phyloP scores from a whole-genome alignment of 2,888 invertebrate genomes.

The Netelia melanura region DNA sequence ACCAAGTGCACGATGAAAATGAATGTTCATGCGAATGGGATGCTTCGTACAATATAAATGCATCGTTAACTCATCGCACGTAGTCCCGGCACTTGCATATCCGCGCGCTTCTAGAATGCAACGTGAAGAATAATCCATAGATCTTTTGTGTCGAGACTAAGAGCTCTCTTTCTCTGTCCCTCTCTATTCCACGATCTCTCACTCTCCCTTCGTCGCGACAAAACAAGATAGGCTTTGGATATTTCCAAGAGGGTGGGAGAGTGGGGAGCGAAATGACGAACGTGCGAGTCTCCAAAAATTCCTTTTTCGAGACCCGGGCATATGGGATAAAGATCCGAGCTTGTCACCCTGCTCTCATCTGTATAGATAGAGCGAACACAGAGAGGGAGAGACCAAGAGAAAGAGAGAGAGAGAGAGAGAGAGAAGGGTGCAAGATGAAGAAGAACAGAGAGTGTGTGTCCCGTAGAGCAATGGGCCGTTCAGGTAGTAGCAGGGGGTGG shows the following conservation, averaged over 20 bases:
- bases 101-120: slow-evolving; percentile 59
- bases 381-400: slow-evolving; percentile 29
- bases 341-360: slow-evolving; percentile 70
- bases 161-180: background rate
- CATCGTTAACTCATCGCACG: slow-evolving; percentile 60
- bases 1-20: background rate
- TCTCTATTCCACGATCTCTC: no score
- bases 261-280: slow-evolving; percentile 41
- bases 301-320: slow-evolving; percentile 45
- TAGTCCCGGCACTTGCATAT: slow-evolving; percentile 45
- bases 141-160: slow-evolving; percentile 9
- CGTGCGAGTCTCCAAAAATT: slow-evolving; percentile 48
- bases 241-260: slow-evolving; percentile 18
- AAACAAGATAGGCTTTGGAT: background rate
- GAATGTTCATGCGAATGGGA: background rate
- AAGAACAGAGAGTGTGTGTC: slow-evolving; percentile 33
- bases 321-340: slow-evolving; percentile 71
- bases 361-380: slow-evolving; percentile 6
- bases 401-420: background rate
- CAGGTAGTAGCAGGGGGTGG: slow-evolving; percentile 71
- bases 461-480: slow-evolving; percentile 63
- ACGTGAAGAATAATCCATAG: slow-evolving; percentile 40
- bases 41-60: slow-evolving; percentile 3
- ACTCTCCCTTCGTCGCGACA: slow-evolving; percentile 17
- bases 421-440: background rate